Evolutionary conservation across 2,113 vertebrate species (phyloP).

Genomic region (Dolichallabes microphthalmus): DNA sequence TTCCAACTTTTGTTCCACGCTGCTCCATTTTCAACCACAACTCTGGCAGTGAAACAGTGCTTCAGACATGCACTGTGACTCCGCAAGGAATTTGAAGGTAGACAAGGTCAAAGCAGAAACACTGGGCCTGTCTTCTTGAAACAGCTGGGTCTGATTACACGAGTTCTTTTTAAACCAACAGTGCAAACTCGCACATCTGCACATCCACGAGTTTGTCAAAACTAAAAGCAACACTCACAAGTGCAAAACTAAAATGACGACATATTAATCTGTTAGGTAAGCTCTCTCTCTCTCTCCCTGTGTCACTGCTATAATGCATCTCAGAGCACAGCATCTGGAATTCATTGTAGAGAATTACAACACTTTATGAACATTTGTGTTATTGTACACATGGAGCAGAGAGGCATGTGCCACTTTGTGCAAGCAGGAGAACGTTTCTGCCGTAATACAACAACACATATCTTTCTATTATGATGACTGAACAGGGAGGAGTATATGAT

Average conservation of each 20-base stretch:
- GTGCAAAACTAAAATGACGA: neutral
- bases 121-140: neutral
- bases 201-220: neutral
- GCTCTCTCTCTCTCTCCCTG: neutral
- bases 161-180: neutral
- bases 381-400: neutral
- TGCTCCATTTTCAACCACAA: conserved; percentile 23
- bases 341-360: neutral
- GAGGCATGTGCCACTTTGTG: neutral
- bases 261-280: neutral
- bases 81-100: conserved; percentile 23
- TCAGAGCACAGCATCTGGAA: conserved; percentile 1
- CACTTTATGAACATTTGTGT: neutral
- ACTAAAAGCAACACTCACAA: neutral
- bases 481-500: conserved; percentile 26
- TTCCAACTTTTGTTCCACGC: neutral
- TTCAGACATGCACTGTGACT: neutral
- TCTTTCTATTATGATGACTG: neutral
- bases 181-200: neutral
- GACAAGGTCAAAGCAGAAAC: conserved; percentile 39
- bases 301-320: neutral
- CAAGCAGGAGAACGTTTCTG: neutral
- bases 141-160: conserved; percentile 22
- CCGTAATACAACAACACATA: neutral
- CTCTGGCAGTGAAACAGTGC: conserved; percentile 19